phyloP scores from a whole-genome alignment of 2,888 invertebrate species.

The Hydrotaea cyrtoneurina region DNA sequence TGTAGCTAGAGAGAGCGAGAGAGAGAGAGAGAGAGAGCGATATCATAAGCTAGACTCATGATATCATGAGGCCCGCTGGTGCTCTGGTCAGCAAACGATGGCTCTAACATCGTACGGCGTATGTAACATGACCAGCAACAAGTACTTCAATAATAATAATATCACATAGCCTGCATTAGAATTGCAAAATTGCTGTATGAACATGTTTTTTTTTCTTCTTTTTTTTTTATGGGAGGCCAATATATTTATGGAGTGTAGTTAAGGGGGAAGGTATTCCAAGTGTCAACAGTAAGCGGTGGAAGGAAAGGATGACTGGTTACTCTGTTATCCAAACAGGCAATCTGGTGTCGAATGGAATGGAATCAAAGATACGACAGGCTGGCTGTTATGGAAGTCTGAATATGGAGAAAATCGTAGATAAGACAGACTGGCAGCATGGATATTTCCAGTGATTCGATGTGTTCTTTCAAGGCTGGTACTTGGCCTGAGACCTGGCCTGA shows the following conservation, averaged over 20 bases:
- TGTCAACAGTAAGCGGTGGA: no score
- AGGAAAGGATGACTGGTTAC: no score
- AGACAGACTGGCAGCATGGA: no score
- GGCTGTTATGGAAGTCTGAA: no score
- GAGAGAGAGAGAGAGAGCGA: background rate
- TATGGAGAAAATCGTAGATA: no score
- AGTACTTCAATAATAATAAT: background rate
- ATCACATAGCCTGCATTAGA: slow-evolving; percentile 30
- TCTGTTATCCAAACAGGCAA: no score
- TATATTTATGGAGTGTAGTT: background rate
- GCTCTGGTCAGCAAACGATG: background rate
- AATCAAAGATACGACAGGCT: no score
- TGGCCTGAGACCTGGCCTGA: no score
- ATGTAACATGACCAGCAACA: slow-evolving; percentile 20
- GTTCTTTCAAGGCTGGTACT: no score
- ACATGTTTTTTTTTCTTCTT: no score
- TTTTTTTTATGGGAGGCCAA: background rate
- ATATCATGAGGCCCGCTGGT: slow-evolving; percentile 28
- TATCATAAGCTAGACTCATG: background rate
- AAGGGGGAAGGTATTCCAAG: background rate
- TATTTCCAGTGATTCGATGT: no score
- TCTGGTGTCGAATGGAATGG: no score
- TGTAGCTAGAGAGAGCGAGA: slow-evolving; percentile 11
- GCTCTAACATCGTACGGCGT: background rate
- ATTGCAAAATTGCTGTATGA: background rate